Base-by-base conservation (phyloP, 2,888 invertebrate species). In the Hoplodrina blanda region DNA sequence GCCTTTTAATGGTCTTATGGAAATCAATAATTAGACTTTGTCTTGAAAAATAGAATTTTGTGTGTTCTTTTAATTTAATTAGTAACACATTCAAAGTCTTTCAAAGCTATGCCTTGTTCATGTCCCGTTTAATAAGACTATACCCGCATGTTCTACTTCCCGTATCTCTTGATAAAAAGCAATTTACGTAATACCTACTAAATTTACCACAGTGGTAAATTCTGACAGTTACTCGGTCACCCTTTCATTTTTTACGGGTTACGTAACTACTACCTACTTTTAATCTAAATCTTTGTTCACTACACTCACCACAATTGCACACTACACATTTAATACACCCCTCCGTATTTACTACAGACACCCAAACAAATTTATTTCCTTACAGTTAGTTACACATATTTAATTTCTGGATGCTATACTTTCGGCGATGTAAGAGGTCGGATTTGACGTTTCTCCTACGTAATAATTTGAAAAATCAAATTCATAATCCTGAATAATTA, bases 21-120 rank as follows among this genome's bases (percentile, higher is more conserved):
- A 33, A 33, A 33, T 33, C 2, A 33, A 7, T 33, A 4, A 33
- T 33, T 30, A 4, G 30, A 30, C 30, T 30, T 30, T 5, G 30
- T 4, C 5, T 33, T 33, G 4, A 33, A 6, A 41, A 72, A 61
- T 66, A 64, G 49, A 70, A 54, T 17, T 17, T 57, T 63, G 59
- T 30, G 44, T 54, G n/a, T 52, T 65, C 20, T 41, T 64, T 62
- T 49, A 20, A 20, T 62, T 62, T 53, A 55, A 69, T 70, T 46
- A n/a, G 33, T 19, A 57, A 61, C 33, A 49, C 25, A 61, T 46
- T 44, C n/a, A n/a, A n/a, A n/a, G 13, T 44, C 41, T 50, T 52
- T 19, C 3, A 55, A 60, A 69, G 30, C 19, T 17, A 13, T 4
- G 19, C 5, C 7, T 46, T 46, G 4, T 41, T 20, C 13, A 33